A percentile compares a stretch with the other conserved stretches of the same genome.
Evolutionary conservation across 2,888 invertebrate genomes (phyloP).

Genomic region (Mylabris sibirica): DNA sequence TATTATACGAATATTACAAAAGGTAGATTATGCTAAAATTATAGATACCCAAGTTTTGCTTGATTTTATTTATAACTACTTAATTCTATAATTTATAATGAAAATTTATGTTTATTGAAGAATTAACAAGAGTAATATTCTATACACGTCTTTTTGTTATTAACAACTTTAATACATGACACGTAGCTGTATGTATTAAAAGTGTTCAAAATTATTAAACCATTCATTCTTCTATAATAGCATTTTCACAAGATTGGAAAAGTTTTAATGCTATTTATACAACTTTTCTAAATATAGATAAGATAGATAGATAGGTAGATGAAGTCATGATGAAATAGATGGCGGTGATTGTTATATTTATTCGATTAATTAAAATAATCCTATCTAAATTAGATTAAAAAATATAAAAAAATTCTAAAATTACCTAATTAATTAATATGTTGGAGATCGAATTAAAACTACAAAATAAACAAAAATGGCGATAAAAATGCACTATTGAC

Average conservation of each 20-base stretch:
- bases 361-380: neutral
- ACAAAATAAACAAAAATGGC: constrained; percentile 25
- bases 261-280: constrained; percentile 44
- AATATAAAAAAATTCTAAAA: neutral
- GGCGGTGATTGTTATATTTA: neutral
- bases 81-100: neutral
- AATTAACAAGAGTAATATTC: neutral
- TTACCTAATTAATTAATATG: neutral
- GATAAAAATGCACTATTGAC: constrained; percentile 51
- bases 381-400: neutral
- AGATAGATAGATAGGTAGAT: neutral
- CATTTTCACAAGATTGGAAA: constrained; percentile 52
- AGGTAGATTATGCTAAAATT: too few relatives aligned
- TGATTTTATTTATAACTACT: neutral
- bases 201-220: constrained; percentile 42
- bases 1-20: neutral
- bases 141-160: neutral
- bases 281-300: neutral
- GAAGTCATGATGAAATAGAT: neutral
- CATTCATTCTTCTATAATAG: constrained; percentile 23
- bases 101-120: neutral
- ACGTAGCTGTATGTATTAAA: constrained; percentile 36
- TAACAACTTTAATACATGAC: constrained; percentile 39
- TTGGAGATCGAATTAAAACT: neutral
- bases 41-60: neutral